Percentiles rank a stretch among this genome's conserved stretches.
Conservation (phyloP, 1,140 invertebrate genomes). For the Neomicropteryx cornuta region DNA sequence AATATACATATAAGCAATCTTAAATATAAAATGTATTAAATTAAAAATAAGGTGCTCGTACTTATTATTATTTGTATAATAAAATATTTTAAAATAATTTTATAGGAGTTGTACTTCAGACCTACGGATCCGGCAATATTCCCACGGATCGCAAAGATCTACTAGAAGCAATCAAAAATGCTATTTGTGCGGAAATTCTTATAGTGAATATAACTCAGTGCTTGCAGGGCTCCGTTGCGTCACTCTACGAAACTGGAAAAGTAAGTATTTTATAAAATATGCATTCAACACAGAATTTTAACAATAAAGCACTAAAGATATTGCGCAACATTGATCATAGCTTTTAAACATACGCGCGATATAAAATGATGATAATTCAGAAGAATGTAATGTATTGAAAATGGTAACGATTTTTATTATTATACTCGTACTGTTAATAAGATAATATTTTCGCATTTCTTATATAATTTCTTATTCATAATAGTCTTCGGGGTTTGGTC, state of each 20-base stretch:
- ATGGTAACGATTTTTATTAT: too few species aligned
- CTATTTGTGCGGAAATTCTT: conserved; percentile 70
- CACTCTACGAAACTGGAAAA: conserved; percentile 74
- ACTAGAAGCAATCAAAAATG: conserved; percentile 59
- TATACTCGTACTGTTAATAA: too few species aligned
- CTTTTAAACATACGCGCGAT: too few species aligned
- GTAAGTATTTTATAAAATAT: conserved; percentile 32
- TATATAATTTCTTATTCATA: too few species aligned
- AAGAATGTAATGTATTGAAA: too few species aligned
- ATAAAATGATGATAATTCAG: too few species aligned
- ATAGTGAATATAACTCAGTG: conserved; percentile 94
- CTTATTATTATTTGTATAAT: conserved; percentile 1
- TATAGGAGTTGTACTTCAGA: conserved; percentile 74
- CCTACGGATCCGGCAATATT: conserved; percentile 88
- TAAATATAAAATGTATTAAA: conserved; percentile 5
- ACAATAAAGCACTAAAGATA: too few species aligned
- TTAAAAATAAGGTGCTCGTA: neutral
- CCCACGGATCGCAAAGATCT: conserved; percentile 78
- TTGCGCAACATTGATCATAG: too few species aligned
- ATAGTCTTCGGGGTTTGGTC: too few species aligned
- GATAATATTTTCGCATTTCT: too few species aligned
- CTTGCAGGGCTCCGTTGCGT: conserved; percentile 58
- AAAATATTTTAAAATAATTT: neutral
- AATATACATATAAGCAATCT: conserved; percentile 4
- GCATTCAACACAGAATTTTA: neutral